Base-by-base conservation (phyloP, 1,140 invertebrate genomes). In the Uloborus diversus region DNA sequence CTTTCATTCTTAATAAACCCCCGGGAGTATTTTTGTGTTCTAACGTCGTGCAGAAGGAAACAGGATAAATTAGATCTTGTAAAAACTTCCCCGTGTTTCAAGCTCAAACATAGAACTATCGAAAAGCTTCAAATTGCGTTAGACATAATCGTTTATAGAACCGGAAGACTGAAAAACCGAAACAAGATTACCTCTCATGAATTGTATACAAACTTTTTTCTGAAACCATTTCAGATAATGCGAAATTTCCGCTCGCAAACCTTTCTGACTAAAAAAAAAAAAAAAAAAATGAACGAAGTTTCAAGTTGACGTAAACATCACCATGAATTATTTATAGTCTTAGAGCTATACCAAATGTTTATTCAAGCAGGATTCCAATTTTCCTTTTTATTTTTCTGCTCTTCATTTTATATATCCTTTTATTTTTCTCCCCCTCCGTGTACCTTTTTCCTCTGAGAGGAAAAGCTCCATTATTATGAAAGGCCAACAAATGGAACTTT, bases 351-450 rank as follows among this genome's bases (percentile, higher is more conserved):
- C 61, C 73, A 62, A 78, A 78, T 78, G 73, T 78, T 78, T 78
- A 78, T 78, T 78, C 73, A 78, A 78, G 73, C 73, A 78, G 66
- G 73, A 78, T 78, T 78, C 73, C 73, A 78, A 78, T 78, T 78
- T 78, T 78, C 73, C 23, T 65, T 78, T 65, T 61, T 73, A 30
- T 59, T 47, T 51, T 73, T 20, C 20, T n/a, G 37, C 68, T 14
- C 53, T 20, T n/a, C 49, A 7, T 42, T 9, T 51, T 35, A 23
- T 23, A 28, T 35, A 57, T 13, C 42, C 37, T 13, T 17, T 42
- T n/a, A n/a, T n/a, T n/a, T n/a, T n/a, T n/a, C n/a, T n/a, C n/a
- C n/a, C n/a, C n/a, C n/a, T 35, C 49, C 5, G 9, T 73, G 56
- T 57, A 13, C 51, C 53, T 68, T 68, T 69, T 66, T 66, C 7